Base-by-base conservation (phyloP, 2,797 vertebrate species). In the Chloroceryle inda region DNA sequence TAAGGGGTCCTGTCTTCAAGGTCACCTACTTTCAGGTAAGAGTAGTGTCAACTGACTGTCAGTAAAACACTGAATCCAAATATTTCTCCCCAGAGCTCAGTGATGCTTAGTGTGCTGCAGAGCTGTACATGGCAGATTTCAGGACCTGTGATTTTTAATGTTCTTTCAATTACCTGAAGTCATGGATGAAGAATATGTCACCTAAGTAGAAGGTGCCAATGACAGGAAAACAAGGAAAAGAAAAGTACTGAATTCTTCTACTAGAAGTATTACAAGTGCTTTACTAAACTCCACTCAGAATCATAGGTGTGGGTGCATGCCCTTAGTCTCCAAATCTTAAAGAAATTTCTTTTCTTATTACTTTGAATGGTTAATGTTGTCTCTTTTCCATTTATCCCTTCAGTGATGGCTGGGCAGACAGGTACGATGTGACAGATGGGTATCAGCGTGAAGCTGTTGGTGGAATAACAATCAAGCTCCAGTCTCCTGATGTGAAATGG, bases 391-490 rank as follows among this genome's bases (percentile, higher is more conserved):
- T 95, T 95, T 96, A 74, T 92, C 82, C 77, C 68, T 66, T n/a
- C 96, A 99, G 99, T 94, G 99, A 99, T 4, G 99, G 99, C 95
- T 99, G 99, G 99, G 99, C 99, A 5, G 99, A 99, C 97, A 98
- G 99, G 61, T 99, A 99, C 0, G 99, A 99, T 1, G 99, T 99
- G 97, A 99, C 99, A 71, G 99, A 99, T 5, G 99, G 99, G 6
- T 99, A 98, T 76, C 99, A 99, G 84, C 98, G 93, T 22, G 99
- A 99, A 98, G 99, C 99, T 8, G 99, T 99, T 0, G 99, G 99
- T 7, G 99, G 99, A 53, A 99, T 99, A 89, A 99, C 99, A 4
- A 99, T 99, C 98, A 99, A 99, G 96, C 99, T 99, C 31, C 99
- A 99, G 88, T 99, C 99, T n/a, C 99, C 99, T 0, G 99, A 99